phyloP scores from a whole-genome alignment of 2,797 vertebrate genomes.

The Momotus momota region DNA sequence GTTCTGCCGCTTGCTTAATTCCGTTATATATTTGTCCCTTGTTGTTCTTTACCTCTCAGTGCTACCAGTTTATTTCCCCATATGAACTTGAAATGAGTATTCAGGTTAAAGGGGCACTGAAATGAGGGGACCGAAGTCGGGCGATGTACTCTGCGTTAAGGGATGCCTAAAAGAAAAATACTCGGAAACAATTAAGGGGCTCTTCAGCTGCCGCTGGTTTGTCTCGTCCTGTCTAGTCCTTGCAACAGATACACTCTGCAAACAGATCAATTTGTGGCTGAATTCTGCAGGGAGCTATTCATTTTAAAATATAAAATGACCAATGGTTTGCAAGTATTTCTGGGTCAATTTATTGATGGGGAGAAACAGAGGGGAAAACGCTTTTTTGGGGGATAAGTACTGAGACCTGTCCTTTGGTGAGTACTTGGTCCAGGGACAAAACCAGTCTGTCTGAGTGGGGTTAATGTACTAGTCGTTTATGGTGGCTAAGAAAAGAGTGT shows the following conservation, averaged over 20 bases:
- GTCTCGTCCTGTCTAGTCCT: not conserved
- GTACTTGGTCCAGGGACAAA: not conserved
- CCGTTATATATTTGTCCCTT: not conserved
- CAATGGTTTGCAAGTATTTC: conserved; percentile 17
- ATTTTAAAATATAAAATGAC: conserved; percentile 4
- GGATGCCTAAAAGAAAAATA: not conserved
- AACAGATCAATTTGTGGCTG: conserved; percentile 39
- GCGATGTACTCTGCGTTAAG: not conserved
- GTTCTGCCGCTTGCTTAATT: not conserved
- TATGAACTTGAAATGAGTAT: not conserved
- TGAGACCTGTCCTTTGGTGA: not conserved
- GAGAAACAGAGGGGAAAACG: not conserved
- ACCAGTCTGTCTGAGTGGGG: not conserved
- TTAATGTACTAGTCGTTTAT: conserved; percentile 34
- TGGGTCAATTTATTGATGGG: not conserved
- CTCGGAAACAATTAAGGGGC: not conserved
- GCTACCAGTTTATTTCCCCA: not conserved
- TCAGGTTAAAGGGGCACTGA: not conserved
- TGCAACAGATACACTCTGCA: not conserved
- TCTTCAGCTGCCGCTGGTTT: not conserved
- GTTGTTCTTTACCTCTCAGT: not conserved
- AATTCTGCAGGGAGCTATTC: not conserved
- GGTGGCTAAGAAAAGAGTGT: conserved; percentile 1
- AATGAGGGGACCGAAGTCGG: not conserved
- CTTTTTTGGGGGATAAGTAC: not conserved